A percentile compares a stretch with the other conserved stretches of the same genome.
phyloP scores from a whole-genome alignment of 2,888 invertebrate genomes.

The Netelia inedita region DNA sequence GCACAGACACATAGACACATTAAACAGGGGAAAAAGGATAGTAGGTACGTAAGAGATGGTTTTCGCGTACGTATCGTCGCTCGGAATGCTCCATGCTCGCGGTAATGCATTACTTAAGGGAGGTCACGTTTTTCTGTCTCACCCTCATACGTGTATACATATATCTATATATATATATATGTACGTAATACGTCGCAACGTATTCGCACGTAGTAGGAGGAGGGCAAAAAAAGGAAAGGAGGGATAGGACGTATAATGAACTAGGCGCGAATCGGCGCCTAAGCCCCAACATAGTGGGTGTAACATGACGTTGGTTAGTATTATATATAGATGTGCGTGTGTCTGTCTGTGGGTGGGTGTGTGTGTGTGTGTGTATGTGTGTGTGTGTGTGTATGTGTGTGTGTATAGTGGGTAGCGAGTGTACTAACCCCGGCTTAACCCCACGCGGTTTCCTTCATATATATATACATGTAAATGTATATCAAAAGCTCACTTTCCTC shows the following conservation, averaged over 20 bases:
- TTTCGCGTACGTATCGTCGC: conserved; percentile 53
- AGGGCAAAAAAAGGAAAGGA: neutral
- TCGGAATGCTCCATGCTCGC: conserved; percentile 56
- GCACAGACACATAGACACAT: conserved; percentile 43
- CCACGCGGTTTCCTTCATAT: conserved; percentile 40
- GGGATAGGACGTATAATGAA: conserved; percentile 41
- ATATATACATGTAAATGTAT: conserved; percentile 38
- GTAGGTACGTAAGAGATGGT: conserved; percentile 32
- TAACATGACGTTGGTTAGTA: conserved; percentile 26
- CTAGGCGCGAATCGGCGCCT: conserved; percentile 54
- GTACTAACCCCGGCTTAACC: conserved; percentile 38
- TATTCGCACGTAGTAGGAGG: conserved; percentile 24
- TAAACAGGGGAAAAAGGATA: conserved; percentile 2
- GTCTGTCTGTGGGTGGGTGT: too few relatives aligned
- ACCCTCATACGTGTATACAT: conserved; percentile 44
- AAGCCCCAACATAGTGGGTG: conserved; percentile 18
- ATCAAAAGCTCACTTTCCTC: conserved; percentile 35
- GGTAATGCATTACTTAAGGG: conserved; percentile 73
- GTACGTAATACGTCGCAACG: conserved; percentile 26
- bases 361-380: neutral
- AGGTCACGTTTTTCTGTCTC: conserved; percentile 71
- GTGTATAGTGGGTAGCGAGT: neutral
- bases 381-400: neutral
- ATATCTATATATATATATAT: conserved; percentile 29
- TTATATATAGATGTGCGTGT: too few relatives aligned